A percentile compares a stretch with the other conserved stretches of the same genome.
phyloP scores from a whole-genome alignment of 2,113 vertebrate genomes.

The Catharus bicknelli region DNA sequence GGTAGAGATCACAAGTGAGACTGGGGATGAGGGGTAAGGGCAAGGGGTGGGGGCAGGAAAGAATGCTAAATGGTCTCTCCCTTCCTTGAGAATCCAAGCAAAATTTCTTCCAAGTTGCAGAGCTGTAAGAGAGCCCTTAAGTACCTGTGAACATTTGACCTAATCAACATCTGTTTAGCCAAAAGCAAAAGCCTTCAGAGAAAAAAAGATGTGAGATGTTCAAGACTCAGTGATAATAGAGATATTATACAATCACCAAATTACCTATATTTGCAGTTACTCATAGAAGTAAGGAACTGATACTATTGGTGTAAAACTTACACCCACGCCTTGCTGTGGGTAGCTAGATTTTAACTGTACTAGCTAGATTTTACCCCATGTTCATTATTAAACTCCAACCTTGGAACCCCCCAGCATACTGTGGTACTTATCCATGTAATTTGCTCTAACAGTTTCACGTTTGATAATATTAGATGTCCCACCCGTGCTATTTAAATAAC shows the following conservation, averaged over 20 bases:
- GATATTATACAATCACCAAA: background rate
- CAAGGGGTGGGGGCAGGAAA: fast-evolving
- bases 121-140: background rate
- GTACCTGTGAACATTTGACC: background rate
- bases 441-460: background rate
- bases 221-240: background rate
- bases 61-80: background rate
- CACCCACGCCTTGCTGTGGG: background rate
- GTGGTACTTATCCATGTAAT: background rate
- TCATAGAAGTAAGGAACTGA: background rate
- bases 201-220: background rate
- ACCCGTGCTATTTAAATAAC: background rate
- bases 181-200: background rate
- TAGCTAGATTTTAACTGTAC: background rate
- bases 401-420: background rate
- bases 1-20: background rate
- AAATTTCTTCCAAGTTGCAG: background rate
- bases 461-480: background rate
- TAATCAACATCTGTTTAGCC: background rate
- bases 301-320: background rate
- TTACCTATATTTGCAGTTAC: background rate
- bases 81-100: background rate
- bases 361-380: background rate
- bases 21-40: background rate
- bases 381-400: background rate